phyloP scores from a whole-genome alignment of 1,140 invertebrate genomes.

The Saxidomus purpurata region DNA sequence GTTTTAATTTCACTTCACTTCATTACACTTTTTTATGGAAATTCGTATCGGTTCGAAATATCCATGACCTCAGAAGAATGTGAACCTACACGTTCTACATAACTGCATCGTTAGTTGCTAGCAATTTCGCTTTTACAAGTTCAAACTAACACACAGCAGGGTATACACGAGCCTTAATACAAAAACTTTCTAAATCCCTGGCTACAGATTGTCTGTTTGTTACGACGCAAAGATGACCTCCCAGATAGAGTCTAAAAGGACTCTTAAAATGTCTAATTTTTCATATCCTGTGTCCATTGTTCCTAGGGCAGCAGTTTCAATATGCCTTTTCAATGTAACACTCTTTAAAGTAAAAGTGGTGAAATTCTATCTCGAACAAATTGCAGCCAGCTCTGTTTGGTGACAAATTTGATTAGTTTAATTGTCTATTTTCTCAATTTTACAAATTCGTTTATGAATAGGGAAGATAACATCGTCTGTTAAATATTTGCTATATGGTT shows the following conservation, averaged over 20 bases:
- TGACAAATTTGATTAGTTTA: conserved; percentile 31
- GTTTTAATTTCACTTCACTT: too few species aligned
- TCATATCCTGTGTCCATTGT: conserved; percentile 29
- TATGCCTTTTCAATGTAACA: conserved; percentile 22
- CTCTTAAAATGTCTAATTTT: conserved; percentile 26
- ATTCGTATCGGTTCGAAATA: too few species aligned
- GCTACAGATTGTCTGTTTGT: conserved; percentile 18
- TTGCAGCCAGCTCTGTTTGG: neutral
- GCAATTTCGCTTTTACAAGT: too few species aligned
- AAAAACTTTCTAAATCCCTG: neutral
- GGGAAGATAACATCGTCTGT: conserved; percentile 38
- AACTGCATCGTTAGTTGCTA: too few species aligned
- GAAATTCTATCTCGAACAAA: neutral
- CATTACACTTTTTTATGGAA: too few species aligned
- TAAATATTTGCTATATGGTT: neutral
- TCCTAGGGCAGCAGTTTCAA: neutral
- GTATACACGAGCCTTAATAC: neutral
- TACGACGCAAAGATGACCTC: conserved; percentile 26
- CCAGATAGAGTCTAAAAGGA: conserved; percentile 20
- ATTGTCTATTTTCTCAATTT: conserved; percentile 43
- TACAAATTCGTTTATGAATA: conserved; percentile 18
- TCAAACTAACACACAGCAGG: too few species aligned
- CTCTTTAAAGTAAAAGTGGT: conserved; percentile 37
- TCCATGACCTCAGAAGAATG: too few species aligned
- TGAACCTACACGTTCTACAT: too few species aligned